phyloP scores from a whole-genome alignment of 2,888 invertebrate genomes.

The Nematopogon swammerdamellus region DNA sequence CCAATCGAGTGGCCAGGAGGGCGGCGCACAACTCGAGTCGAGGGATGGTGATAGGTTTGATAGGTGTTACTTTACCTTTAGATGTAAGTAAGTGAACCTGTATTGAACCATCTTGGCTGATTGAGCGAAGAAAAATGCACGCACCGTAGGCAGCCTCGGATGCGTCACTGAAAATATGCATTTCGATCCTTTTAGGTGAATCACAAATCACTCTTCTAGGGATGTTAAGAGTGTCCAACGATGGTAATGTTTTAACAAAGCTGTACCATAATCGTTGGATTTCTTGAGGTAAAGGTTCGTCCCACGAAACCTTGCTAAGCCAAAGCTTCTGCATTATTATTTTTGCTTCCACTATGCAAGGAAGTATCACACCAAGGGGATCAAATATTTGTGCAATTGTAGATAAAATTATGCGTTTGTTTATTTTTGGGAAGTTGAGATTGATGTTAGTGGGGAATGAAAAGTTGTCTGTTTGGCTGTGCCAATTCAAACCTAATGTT shows the following conservation, averaged over 20 bases:
- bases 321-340: slow-evolving; percentile 15
- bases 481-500: background rate
- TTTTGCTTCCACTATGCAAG: slow-evolving; percentile 14
- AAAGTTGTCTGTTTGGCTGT: background rate
- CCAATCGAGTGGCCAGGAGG: slow-evolving; percentile 6
- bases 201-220: slow-evolving; percentile 3
- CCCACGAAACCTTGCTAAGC: slow-evolving; percentile 14
- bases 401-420: slow-evolving; percentile 4
- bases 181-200: background rate
- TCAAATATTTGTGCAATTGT: slow-evolving; percentile 3
- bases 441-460: background rate
- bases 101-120: slow-evolving; percentile 1
- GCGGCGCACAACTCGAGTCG: slow-evolving; percentile 11
- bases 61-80: slow-evolving; percentile 6
- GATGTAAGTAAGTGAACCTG: slow-evolving; percentile 2
- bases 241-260: slow-evolving; percentile 2
- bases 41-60: slow-evolving; percentile 9
- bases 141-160: slow-evolving; percentile 5
- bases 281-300: slow-evolving; percentile 11
- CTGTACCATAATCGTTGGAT: slow-evolving; percentile 2
- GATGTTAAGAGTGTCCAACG: slow-evolving; percentile 3
- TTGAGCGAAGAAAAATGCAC: slow-evolving; percentile 3
- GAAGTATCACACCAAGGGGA: slow-evolving; percentile 8
- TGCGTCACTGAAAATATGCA: slow-evolving; percentile 7
- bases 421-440: background rate